phyloP scores from a whole-genome alignment of 2,888 invertebrate species.

The Malacosoma neustria region DNA sequence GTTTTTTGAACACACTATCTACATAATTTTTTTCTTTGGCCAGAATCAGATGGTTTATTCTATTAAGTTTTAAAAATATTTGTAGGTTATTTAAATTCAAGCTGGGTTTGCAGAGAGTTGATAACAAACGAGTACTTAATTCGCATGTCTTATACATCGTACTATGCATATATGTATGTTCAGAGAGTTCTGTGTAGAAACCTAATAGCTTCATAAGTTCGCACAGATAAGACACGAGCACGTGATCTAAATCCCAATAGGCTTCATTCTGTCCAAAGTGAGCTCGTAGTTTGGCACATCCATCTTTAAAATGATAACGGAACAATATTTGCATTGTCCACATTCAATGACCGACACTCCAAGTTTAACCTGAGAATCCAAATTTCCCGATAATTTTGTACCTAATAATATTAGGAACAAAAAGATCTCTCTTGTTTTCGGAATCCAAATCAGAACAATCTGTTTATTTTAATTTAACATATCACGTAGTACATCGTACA shows the following conservation, averaged over 20 bases:
- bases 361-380: no score
- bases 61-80: no score
- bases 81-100: conserved; percentile 13
- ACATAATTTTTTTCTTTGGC: no score
- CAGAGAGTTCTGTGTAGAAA: conserved; percentile 6
- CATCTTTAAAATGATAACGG: neutral
- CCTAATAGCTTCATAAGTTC: conserved; percentile 12
- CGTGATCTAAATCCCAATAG: conserved; percentile 17
- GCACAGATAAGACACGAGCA: conserved; percentile 13
- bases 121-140: conserved; percentile 25
- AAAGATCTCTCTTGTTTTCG: no score
- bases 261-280: conserved; percentile 7
- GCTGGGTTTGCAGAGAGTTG: conserved; percentile 18
- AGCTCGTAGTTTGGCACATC: neutral
- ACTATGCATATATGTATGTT: conserved; percentile 7
- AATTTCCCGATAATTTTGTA: no score
- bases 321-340: neutral
- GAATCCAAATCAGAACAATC: no score
- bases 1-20: no score
- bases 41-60: no score
- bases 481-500: no score
- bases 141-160: conserved; percentile 18
- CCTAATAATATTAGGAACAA: no score
- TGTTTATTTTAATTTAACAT: no score
- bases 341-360: neutral